Percentiles rank a stretch among this genome's conserved stretches.
Conservation (phyloP, 2,113 vertebrate genomes). For the Todiramphus saurophagus region DNA sequence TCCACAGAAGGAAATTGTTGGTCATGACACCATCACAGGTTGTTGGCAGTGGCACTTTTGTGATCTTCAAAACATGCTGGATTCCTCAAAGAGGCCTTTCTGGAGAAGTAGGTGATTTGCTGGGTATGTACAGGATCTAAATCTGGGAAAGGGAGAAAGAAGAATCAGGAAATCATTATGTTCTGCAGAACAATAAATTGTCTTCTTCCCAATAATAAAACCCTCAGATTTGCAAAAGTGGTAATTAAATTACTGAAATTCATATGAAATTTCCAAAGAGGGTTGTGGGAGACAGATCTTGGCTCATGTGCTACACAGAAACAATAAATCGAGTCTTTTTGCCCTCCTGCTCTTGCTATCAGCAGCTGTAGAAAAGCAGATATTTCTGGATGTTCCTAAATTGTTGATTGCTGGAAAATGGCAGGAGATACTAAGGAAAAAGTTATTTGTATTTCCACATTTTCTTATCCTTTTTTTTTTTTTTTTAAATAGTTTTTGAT, state of each 20-base stretch:
- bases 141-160: background rate
- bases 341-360: background rate
- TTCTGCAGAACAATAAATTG: fast-evolving
- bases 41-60: background rate
- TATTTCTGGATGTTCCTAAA: background rate
- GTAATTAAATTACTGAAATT: background rate
- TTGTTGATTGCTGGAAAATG: background rate
- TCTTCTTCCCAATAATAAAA: background rate
- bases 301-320: background rate
- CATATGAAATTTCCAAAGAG: background rate
- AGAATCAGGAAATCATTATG: background rate
- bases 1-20: background rate
- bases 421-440: background rate
- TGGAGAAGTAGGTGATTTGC: background rate
- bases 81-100: background rate
- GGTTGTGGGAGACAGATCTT: background rate
- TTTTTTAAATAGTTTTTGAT: background rate
- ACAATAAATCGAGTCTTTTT: background rate
- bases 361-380: background rate
- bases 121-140: background rate
- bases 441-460: background rate
- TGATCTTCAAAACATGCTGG: background rate
- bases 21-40: fast-evolving
- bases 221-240: background rate
- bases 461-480: background rate